These are phyloP conservation scores for Epizoanthus stellaris DNA, from an alignment of 92 coral and sea anemone species.

Conservation along the genomic window DNA sequence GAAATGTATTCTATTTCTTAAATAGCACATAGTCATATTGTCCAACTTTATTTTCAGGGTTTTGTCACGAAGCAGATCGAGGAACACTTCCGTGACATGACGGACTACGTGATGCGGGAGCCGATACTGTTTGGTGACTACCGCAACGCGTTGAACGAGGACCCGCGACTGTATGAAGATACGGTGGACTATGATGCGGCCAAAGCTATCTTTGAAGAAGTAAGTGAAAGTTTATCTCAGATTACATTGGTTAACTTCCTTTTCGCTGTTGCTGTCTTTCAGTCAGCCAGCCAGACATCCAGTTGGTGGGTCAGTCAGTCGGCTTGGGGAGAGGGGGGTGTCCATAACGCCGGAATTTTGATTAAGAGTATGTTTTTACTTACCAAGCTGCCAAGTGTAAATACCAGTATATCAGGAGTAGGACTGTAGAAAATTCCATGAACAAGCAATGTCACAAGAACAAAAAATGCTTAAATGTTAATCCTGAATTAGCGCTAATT, in stretches of 20 bases:
- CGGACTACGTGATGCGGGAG: constrained; percentile 87
- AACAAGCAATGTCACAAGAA: too few relatives aligned
- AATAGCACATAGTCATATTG: neutral
- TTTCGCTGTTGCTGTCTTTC: neutral
- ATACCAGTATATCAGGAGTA: too few relatives aligned
- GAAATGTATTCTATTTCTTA: too few relatives aligned
- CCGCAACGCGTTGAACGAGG: constrained; percentile 94
- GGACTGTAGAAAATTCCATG: too few relatives aligned
- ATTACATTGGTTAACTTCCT: too few relatives aligned
- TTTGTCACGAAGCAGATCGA: constrained; percentile 76
- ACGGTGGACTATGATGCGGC: constrained; percentile 97
- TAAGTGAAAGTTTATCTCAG: constrained; percentile 17
- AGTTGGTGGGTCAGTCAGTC: neutral
- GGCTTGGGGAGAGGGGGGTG: neutral
- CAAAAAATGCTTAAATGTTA: too few relatives aligned
- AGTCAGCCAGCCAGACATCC: too few relatives aligned
- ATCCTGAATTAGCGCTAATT: too few relatives aligned
- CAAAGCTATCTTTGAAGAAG: constrained; percentile 99
- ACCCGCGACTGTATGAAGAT: constrained; percentile 95
- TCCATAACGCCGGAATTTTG: too few relatives aligned
- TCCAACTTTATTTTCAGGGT: constrained; percentile 62
- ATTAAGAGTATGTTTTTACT: too few relatives aligned
- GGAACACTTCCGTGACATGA: constrained; percentile 73
- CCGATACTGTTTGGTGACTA: constrained; percentile 97
- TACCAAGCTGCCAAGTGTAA: too few relatives aligned